These are phyloP conservation scores for Cotesia congregata DNA, from an alignment of 2,888 invertebrate genomes.

Conservation along the genomic window DNA sequence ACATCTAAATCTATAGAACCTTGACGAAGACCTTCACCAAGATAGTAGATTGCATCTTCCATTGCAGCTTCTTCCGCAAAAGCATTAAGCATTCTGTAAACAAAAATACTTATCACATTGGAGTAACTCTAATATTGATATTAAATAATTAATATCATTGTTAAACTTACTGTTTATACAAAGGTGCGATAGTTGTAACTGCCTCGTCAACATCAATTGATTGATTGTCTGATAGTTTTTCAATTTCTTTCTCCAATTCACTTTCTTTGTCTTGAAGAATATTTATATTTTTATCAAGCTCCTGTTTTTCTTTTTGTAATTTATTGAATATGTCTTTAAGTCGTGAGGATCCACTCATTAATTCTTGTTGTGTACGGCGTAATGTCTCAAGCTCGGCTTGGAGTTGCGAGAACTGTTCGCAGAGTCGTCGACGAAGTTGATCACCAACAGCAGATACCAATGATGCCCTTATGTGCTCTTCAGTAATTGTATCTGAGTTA, in stretches of 20 bases:
- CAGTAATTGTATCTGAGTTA: slow-evolving; percentile 86
- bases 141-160: slow-evolving; percentile 25
- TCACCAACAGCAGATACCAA: slow-evolving; percentile 96
- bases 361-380: slow-evolving; percentile 87
- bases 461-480: slow-evolving; percentile 95
- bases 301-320: slow-evolving; percentile 84
- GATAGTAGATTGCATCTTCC: slow-evolving; percentile 98
- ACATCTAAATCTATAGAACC: slow-evolving; percentile 95
- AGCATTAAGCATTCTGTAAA: slow-evolving; percentile 85
- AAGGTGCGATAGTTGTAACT: slow-evolving; percentile 94
- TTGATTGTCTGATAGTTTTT: slow-evolving; percentile 82
- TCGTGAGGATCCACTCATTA: slow-evolving; percentile 86
- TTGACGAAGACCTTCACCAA: slow-evolving; percentile 94
- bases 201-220: slow-evolving; percentile 95
- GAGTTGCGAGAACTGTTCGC: slow-evolving; percentile 90
- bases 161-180: slow-evolving; percentile 88
- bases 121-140: slow-evolving; percentile 14
- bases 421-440: slow-evolving; percentile 87
- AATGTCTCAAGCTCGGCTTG: slow-evolving; percentile 94
- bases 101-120: slow-evolving; percentile 36
- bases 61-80: slow-evolving; percentile 98
- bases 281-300: slow-evolving; percentile 87
- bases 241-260: slow-evolving; percentile 86
- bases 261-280: slow-evolving; percentile 89
- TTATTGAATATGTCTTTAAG: slow-evolving; percentile 84